Base-by-base conservation (phyloP, 2,113 vertebrate genomes). In the Sebastes fasciatus region DNA sequence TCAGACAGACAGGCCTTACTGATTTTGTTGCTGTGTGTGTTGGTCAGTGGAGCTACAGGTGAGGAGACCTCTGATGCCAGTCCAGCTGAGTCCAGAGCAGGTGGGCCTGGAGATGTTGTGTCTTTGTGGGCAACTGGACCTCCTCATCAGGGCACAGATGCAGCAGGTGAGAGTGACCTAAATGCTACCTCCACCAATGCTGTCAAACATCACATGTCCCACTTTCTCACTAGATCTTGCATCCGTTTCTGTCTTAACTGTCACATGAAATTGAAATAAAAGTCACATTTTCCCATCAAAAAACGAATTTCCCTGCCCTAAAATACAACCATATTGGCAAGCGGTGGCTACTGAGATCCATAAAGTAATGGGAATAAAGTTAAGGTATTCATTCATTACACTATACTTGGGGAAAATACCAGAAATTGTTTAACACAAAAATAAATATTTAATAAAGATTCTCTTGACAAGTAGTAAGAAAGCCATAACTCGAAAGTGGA, bases 101-200 rank as follows among this genome's bases (percentile, higher is more conserved):
- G 95, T 96, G 85, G 95, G 94, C 14, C 78, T 96, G 88, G 96
- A 96, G 93, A 96, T 96, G 94, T 58, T 96, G 86, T 95, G 93
- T 87, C 95, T 96, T 1, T 96, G 95, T 75, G 93, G 94, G 51
- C 95, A 96, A 71, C 93, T 96, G 87, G 95, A 96, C 91, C 93
- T 96, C n/a, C 93, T 96, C 72, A 94, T 96, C 88, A 92, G 95
- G 84, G 94, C 95, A 3, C 95, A 96, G 92, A 95, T 95, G 80
- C 93, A 96, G 73, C 94, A 96, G 94, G 96, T 96, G 34, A 81
- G 65, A 79, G 16, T 19, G 7, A 1, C 10, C 57, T 2, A 0
- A 13, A 57, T 9, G 64, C 52, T 2, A 7, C 21, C 23, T 7
- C n/a, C 70, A 57, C 11, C 65, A 19, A 1, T 45, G 48, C 19